These are phyloP conservation scores for Gisinianus flammeolus DNA, from an alignment of 2,888 invertebrate species.

Conservation along the genomic window DNA sequence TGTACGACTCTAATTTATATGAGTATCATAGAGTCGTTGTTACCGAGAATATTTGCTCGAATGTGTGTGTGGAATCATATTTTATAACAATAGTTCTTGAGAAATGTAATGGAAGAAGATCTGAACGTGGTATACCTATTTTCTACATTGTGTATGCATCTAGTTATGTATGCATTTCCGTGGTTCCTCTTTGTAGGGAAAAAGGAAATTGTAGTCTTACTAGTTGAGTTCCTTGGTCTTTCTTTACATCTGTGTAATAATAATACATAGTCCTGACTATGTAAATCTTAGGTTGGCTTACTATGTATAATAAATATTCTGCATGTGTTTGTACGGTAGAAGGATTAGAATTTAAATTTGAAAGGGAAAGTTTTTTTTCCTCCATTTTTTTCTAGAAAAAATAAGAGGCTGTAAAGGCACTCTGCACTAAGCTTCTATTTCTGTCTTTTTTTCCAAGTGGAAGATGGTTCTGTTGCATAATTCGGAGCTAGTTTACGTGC, in stretches of 20 bases:
- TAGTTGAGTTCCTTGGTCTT: background rate
- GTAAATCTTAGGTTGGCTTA: background rate
- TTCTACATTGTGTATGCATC: background rate
- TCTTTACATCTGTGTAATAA: background rate
- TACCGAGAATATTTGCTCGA: conserved; percentile 1
- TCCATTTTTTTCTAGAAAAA: background rate
- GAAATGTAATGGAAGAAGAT: background rate
- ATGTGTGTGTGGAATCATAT: conserved; percentile 13
- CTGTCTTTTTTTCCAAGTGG: background rate
- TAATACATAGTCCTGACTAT: background rate
- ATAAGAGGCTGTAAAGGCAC: conserved; percentile 7
- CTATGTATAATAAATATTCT: conserved; percentile 6
- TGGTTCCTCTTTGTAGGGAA: background rate
- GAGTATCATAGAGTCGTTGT: conserved; percentile 5
- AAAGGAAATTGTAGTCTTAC: background rate
- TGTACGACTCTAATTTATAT: conserved; percentile 20
- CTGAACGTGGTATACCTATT: background rate
- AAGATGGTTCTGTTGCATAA: background rate
- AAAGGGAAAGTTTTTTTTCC: background rate
- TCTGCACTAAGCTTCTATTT: background rate
- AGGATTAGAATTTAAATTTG: conserved; percentile 16
- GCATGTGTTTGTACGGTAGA: conserved; percentile 1
- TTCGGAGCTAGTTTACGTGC: background rate
- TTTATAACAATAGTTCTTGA: conserved; percentile 23
- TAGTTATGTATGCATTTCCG: background rate